Evolutionary conservation across 2,888 invertebrate species (phyloP), one percentile per base, ranked within the genome.

Genomic region (Apantesis nais): DNA sequence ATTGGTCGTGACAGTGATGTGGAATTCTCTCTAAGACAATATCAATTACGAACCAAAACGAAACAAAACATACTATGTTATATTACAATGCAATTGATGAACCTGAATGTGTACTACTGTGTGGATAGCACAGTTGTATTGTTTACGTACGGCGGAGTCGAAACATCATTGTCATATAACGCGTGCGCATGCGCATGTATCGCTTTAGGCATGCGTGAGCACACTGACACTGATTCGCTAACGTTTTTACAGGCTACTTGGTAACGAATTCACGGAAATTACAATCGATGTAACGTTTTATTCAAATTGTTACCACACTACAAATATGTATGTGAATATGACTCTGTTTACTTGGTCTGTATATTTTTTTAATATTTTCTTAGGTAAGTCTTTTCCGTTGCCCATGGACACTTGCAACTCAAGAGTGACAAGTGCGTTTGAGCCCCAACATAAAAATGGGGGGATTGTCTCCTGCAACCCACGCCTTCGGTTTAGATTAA

Each of bases 91-190:
- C n/a, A n/a, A n/a, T n/a, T n/a, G 37, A 58, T 66, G 29, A 58
- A 29, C 39, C 39, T 4, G 55, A 29, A 58, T 41, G 34, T 16
- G 39, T 29, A 39, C 58, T 39, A 58, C 19, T 25, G 58, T 29
- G 66, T 37, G n/a, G 48, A 41, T 41, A 44, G 29, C 29, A 11
- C 14, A 58, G 58, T 70, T 62, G 31, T 68, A 67, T 74, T 73
- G 79, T 78, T 68, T 62, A 55, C 58, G 58, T 62, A 58, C n/a
- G 22, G 67, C 63, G 37, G 12, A 39, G 41, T 69, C 55, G 58
- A 67, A 62, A 79, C 80, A 82, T 69, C 72, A 66, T 71, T 79
- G 74, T 71, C 58, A 70, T 25, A 41, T 62, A 31, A 66, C 70
- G 71, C 78, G 68, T 77, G 78, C 78, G 80, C 48, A 71, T 55